These are phyloP conservation scores for Bombus vancouverensis DNA, from an alignment of 1,140 invertebrate genomes.

Conservation along the genomic window DNA sequence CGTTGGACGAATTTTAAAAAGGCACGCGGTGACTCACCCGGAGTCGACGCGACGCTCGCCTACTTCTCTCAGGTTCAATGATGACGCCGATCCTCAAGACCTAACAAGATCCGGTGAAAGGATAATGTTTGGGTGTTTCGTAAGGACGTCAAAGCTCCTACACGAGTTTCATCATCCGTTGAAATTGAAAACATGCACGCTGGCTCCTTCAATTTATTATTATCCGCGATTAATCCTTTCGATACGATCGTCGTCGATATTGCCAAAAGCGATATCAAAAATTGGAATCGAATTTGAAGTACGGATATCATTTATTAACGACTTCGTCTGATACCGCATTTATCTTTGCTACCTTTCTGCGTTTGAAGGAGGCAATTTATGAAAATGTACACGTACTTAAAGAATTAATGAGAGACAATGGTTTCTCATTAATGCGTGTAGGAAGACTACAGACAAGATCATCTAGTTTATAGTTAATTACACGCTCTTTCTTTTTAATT, in stretches of 20 bases:
- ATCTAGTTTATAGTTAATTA: not conserved
- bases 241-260: not conserved
- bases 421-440: too few species aligned
- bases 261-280: too few species aligned
- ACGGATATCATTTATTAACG: too few species aligned
- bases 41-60: not conserved
- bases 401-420: not conserved
- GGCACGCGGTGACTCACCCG: conserved; percentile 42
- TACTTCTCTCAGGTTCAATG: conserved; percentile 13
- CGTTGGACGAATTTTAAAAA: conserved; percentile 39
- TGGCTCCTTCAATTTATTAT: not conserved
- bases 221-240: not conserved
- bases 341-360: too few species aligned
- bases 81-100: not conserved
- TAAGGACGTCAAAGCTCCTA: conserved; percentile 10
- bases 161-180: conserved; percentile 5
- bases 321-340: too few species aligned
- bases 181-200: not conserved
- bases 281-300: too few species aligned
- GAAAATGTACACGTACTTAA: not conserved
- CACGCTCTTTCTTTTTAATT: not conserved
- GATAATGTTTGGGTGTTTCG: conserved; percentile 44
- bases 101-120: conserved; percentile 55
- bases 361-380: too few species aligned
- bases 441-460: not conserved